A percentile compares a stretch with the other conserved stretches of the same genome.
Conservation (phyloP, 2,888 invertebrate genomes). For the Dasysyrphus albostriatus region DNA sequence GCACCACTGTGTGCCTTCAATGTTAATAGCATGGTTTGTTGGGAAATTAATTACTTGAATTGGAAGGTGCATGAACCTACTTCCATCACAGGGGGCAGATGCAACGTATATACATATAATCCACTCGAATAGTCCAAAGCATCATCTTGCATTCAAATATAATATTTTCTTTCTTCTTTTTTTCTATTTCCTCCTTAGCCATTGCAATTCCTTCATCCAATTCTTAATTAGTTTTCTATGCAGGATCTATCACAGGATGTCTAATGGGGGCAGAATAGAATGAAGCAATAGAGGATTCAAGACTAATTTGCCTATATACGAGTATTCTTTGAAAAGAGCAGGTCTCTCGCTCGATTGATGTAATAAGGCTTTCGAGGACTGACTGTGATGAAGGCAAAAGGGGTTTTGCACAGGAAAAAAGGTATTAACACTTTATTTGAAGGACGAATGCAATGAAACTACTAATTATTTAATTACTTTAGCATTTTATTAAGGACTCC, state of each 20-base stretch:
- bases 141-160: slow-evolving; percentile 19
- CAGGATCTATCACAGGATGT: slow-evolving; percentile 20
- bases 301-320: slow-evolving; percentile 34
- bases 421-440: slow-evolving; percentile 7
- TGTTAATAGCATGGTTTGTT: slow-evolving; percentile 62
- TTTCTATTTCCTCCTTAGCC: background rate
- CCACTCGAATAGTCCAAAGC: slow-evolving; percentile 1
- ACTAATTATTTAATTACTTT: slow-evolving; percentile 72
- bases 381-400: background rate
- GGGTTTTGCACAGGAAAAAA: background rate
- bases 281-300: background rate
- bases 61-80: slow-evolving; percentile 63
- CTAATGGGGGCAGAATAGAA: slow-evolving; percentile 1
- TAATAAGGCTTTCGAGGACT: slow-evolving; percentile 39
- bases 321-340: background rate
- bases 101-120: slow-evolving; percentile 25
- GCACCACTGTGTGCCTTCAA: background rate
- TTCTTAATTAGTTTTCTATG: slow-evolving; percentile 72
- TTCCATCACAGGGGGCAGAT: slow-evolving; percentile 12
- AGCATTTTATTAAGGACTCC: slow-evolving; percentile 56
- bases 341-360: slow-evolving; percentile 42
- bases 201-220: slow-evolving; percentile 28
- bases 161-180: slow-evolving; percentile 46
- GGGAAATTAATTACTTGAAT: slow-evolving; percentile 70
- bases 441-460: slow-evolving; percentile 41